Conservation (phyloP, 2,888 invertebrate genomes). For the Smittia aterrima region DNA sequence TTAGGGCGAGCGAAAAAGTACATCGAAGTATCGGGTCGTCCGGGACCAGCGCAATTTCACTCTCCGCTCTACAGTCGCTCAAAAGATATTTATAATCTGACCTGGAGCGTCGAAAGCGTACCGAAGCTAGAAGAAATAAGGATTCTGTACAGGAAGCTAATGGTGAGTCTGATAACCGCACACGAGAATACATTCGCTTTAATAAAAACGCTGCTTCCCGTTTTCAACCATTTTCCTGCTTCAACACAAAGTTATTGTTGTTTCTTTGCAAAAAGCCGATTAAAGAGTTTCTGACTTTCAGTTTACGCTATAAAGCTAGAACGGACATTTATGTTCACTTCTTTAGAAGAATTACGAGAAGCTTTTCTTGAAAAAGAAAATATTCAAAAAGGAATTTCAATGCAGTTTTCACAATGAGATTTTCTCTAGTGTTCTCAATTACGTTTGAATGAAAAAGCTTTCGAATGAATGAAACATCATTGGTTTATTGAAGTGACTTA, state of each 20-base stretch:
- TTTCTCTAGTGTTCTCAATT: no score
- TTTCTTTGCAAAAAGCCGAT: neutral
- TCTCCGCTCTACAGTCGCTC: conserved; percentile 58
- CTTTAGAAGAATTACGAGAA: no score
- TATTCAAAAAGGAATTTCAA: no score
- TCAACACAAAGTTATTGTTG: neutral
- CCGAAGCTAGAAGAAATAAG: conserved; percentile 63
- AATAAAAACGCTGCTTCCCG: no score
- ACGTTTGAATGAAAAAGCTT: no score
- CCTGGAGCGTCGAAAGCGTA: conserved; percentile 63
- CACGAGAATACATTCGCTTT: neutral
- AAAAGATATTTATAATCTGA: conserved; percentile 58
- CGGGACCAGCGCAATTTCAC: conserved; percentile 62
- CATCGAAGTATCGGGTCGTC: conserved; percentile 63
- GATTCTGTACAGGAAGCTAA: conserved; percentile 61
- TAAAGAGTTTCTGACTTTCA: neutral
- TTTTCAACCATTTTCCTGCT: no score
- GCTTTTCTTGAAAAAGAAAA: no score
- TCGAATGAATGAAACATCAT: no score
- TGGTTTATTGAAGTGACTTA: no score
- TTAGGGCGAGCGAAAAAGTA: conserved; percentile 61
- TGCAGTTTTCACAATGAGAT: no score
- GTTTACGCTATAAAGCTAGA: no score
- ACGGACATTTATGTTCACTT: no score
- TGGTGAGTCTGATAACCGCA: conserved; percentile 53